Evolutionary conservation across 2,888 invertebrate genomes (phyloP).

Genomic region (Drosophila neonasuta): DNA sequence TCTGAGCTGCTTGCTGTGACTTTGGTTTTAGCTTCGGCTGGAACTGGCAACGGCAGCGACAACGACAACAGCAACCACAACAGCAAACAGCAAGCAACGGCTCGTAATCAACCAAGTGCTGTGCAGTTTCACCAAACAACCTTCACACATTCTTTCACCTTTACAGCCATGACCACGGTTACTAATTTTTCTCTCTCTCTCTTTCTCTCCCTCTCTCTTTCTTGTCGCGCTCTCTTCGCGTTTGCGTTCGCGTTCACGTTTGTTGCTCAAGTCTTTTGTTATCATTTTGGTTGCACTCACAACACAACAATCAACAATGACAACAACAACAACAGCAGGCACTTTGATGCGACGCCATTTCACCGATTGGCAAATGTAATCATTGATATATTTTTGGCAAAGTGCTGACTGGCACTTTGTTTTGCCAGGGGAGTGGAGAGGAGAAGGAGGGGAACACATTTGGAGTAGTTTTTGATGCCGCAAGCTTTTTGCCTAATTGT

Average conservation of each 20-base stretch:
- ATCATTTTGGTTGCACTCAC: constrained; percentile 55
- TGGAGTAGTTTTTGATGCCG: constrained; percentile 69
- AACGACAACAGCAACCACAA: constrained; percentile 24
- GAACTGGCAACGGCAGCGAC: constrained; percentile 16
- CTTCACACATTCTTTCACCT: constrained; percentile 82
- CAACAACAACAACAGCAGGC: constrained; percentile 6
- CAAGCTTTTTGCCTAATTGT: constrained; percentile 72
- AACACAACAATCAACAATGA: constrained; percentile 9
- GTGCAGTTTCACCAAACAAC: constrained; percentile 80
- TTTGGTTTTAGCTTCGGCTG: constrained; percentile 40
- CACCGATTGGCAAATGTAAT: constrained; percentile 65
- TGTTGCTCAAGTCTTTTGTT: constrained; percentile 76
- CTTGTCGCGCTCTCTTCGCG: constrained; percentile 20
- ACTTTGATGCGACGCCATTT: constrained; percentile 41
- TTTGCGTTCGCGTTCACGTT: constrained; percentile 47
- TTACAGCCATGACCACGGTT: constrained; percentile 81
- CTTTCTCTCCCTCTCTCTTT: constrained; percentile 21
- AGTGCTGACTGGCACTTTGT: constrained; percentile 47
- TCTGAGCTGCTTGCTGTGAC: constrained; percentile 49
- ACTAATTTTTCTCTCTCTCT: constrained; percentile 63
- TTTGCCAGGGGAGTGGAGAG: constrained; percentile 3
- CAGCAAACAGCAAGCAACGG: constrained; percentile 17
- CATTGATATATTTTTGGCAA: constrained; percentile 76
- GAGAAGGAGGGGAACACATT: constrained; percentile 48
- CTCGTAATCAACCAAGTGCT: constrained; percentile 70